Percentiles rank a stretch among this genome's conserved stretches.
Evolutionary conservation across 1,140 invertebrate species (phyloP).

Genomic region (Goniozus legneri): DNA sequence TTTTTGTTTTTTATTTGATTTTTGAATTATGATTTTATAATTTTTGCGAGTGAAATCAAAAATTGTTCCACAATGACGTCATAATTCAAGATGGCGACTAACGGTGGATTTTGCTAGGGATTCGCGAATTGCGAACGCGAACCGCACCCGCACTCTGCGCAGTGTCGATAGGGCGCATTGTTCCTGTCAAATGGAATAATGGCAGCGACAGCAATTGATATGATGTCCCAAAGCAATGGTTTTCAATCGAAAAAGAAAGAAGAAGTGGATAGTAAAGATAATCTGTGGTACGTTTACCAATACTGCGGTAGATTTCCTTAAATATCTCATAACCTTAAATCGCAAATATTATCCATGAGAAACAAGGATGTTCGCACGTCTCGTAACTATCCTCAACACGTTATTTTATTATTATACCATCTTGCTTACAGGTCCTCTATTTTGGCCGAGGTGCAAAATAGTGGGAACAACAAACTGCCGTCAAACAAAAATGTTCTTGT

Average conservation of each 20-base stretch:
- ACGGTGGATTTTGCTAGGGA: too few relatives aligned
- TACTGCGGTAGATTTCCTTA: background rate
- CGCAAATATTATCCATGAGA: constrained; percentile 2
- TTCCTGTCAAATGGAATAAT: constrained; percentile 35
- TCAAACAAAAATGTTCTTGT: constrained; percentile 90
- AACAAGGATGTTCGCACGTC: constrained; percentile 8
- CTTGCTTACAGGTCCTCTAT: constrained; percentile 78
- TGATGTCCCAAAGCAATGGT: constrained; percentile 56
- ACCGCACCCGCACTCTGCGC: too few relatives aligned
- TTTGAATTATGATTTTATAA: too few relatives aligned
- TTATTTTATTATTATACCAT: constrained; percentile 4
- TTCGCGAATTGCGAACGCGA: too few relatives aligned
- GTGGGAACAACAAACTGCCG: constrained; percentile 88
- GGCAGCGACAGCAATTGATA: constrained; percentile 39
- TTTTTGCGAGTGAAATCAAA: too few relatives aligned
- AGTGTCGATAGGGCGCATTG: too few relatives aligned
- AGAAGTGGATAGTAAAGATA: constrained; percentile 60
- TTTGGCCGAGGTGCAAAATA: constrained; percentile 90
- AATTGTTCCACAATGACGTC: too few relatives aligned
- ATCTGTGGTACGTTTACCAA: constrained; percentile 59
- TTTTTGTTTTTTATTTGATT: too few relatives aligned
- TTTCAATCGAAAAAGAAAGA: constrained; percentile 61
- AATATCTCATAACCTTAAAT: constrained; percentile 1
- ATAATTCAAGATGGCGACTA: too few relatives aligned
- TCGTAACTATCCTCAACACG: background rate